Base-by-base conservation (phyloP, 2,888 invertebrate species). In the Meta bourneti region DNA sequence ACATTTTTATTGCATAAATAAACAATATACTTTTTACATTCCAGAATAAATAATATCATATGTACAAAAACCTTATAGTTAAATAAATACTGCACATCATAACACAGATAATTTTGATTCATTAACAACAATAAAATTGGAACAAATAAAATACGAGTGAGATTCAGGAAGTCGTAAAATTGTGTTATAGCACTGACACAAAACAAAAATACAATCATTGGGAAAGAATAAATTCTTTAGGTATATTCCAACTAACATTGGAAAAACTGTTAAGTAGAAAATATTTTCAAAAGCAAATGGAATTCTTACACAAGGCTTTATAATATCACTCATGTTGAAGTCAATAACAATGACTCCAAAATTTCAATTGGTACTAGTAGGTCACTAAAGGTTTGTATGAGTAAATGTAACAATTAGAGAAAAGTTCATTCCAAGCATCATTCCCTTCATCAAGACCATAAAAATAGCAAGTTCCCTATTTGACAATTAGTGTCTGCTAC, bases 1-100 rank as follows among this genome's bases (percentile, higher is more conserved):
- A 34, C 70, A 34, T 71, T 90, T 90, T 90, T 84, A 90, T 90
- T 84, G 84, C 84, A 90, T 90, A 90, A 90, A 90, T 90, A 90
- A 75, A 82, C 77, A 89, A 83, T 83, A 89, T 84, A 75, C 78
- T 90, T 84, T 84, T 77, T 80, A 90, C 71, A 89, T 78, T 75
- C 69, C 54, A 79, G 78, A 71, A 90, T 90, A 90, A 90, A 90
- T 90, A 90, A 90, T 82, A 77, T 61, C 20, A 71, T 89, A 84
- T 90, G 71, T 84, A 90, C 83, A 84, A 82, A 90, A 90, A 79
- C 79, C 75, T 49, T 52, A 48, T 20, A 80, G 48, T 86, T 77
- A 86, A 86, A 86, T 78, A 86, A 77, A 86, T 69, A 86, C 69
- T 86, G 77, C 70, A 86, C 69, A 86, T 16, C 19, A 69, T 78